Evolutionary conservation across 2,888 invertebrate species (phyloP).

Genomic region (Polydrusus cervinus): DNA sequence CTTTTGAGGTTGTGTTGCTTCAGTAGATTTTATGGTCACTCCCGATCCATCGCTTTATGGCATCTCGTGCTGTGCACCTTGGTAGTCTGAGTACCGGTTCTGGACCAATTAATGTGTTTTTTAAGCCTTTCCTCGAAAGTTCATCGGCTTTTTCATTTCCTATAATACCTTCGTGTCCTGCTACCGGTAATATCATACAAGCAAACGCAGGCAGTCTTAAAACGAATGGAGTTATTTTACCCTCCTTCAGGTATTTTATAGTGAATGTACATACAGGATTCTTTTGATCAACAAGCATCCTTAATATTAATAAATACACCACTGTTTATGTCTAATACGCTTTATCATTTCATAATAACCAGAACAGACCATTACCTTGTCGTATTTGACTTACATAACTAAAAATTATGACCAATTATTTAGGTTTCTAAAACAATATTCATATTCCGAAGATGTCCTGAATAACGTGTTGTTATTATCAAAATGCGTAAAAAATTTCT

Average conservation of each 20-base stretch:
- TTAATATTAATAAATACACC: slow-evolving; percentile 6
- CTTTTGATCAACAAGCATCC: background rate
- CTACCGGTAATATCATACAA: no score
- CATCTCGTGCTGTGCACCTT: no score
- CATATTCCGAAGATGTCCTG: slow-evolving; percentile 11
- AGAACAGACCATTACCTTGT: slow-evolving; percentile 15
- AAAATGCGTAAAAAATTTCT: slow-evolving; percentile 24
- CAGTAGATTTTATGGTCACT: no score
- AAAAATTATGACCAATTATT: slow-evolving; percentile 22
- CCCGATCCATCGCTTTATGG: no score
- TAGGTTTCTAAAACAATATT: slow-evolving; percentile 27
- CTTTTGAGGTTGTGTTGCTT: no score
- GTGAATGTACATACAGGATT: background rate
- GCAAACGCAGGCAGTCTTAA: no score
- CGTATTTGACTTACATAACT: slow-evolving; percentile 13
- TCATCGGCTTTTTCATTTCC: no score
- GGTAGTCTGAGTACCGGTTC: no score
- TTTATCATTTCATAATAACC: slow-evolving; percentile 7
- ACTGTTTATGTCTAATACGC: slow-evolving; percentile 15
- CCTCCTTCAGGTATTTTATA: background rate
- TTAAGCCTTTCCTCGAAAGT: no score
- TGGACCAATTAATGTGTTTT: no score
- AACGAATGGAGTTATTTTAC: no score
- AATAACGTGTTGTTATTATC: slow-evolving; percentile 26
- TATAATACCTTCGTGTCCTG: no score